Percentiles rank a stretch among this genome's conserved stretches.
Evolutionary conservation across 2,797 vertebrate genomes (phyloP).

Genomic region (Rhynchonycteris naso): DNA sequence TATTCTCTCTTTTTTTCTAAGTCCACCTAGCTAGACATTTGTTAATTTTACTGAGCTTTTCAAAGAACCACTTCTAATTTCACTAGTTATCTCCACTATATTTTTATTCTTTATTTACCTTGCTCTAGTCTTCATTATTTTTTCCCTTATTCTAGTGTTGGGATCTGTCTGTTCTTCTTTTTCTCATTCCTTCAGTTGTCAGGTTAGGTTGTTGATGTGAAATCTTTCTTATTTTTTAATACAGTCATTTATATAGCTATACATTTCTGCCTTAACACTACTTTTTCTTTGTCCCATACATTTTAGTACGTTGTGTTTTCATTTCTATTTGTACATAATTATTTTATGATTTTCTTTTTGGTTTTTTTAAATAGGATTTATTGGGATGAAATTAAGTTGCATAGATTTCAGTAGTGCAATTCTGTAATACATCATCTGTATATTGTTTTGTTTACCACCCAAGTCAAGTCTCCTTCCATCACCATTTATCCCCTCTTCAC

Average conservation of each 20-base stretch:
- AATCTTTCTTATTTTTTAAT: background rate
- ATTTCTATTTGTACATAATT: background rate
- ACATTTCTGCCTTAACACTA: background rate
- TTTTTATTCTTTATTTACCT: background rate
- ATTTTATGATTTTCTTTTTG: background rate
- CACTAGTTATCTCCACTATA: background rate
- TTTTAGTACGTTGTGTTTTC: background rate
- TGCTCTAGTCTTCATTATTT: background rate
- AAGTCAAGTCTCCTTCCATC: too few relatives aligned
- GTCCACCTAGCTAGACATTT: background rate
- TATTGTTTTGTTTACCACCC: too few relatives aligned
- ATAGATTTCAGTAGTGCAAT: too few relatives aligned
- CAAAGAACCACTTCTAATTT: background rate
- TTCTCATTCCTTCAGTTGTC: background rate
- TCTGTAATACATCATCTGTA: too few relatives aligned
- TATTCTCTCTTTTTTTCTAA: background rate
- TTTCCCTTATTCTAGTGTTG: background rate
- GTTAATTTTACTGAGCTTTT: background rate
- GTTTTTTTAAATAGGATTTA: background rate
- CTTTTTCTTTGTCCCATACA: background rate
- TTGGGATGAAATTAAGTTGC: too few relatives aligned
- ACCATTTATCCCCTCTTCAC: too few relatives aligned
- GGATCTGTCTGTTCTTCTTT: background rate
- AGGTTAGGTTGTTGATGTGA: background rate
- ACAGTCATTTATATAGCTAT: background rate